Evolutionary conservation across 1,140 invertebrate species (phyloP), one percentile per base, ranked within the genome.

Genomic region (Apocrypta bakeri): DNA sequence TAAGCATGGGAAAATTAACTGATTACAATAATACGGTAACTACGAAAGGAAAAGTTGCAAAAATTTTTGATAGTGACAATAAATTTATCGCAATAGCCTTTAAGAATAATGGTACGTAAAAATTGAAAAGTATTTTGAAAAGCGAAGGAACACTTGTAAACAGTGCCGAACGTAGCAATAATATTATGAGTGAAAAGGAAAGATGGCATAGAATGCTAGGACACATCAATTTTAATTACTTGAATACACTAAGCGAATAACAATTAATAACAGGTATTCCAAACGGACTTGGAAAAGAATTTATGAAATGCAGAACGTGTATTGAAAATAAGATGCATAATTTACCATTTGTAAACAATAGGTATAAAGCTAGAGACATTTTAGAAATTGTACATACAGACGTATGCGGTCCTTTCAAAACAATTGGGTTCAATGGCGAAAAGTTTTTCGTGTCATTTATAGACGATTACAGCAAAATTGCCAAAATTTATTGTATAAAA

Each of bases 71-170:
- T 79, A 69, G 14, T 29, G 24, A 71, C 11, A 79, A 79, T 79
- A 27, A 79, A 31, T 48, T 79, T 87, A 85, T 71, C 0, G 66
- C 37, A 61, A n/a, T 79, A 7, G 66, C 66, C 24, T 14, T n/a
- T 3, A 79, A 79, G 17, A 29, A 40, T 31, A 68, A 56, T 17
- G 12, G 25, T 8, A n/a, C 56, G 0, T 79, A 79, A 12, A 31
- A 79, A 31, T 48, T 79, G n/a, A 48, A 0, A 29, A 79, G 75
- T 27, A 40, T 17, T 42, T 11, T n/a, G n/a, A 42, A 42, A 42
- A 42, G 21, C 11, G 42, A 21, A n/a, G 8, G 42, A 17, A 27
- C 21, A 73, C 25, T 14, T 24, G 0, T 42, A 42, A 4, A 42
- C 14, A 42, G 40, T 17, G 42, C 1, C 37, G 37, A 37, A 37